phyloP scores from a whole-genome alignment of 1,140 invertebrate species.

The Drosophila lacertosa region DNA sequence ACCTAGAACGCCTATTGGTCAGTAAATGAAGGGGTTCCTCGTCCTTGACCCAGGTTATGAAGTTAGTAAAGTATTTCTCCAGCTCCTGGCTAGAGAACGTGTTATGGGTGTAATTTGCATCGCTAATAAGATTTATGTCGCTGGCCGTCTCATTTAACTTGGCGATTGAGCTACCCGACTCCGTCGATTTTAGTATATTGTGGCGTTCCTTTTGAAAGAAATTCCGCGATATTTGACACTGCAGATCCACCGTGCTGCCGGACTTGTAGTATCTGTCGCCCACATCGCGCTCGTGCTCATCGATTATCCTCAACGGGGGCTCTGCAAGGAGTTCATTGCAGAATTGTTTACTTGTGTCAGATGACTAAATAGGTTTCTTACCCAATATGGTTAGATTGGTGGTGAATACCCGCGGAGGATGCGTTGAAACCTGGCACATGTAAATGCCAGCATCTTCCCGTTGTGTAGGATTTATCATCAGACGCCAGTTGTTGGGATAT shows the following conservation, averaged over 20 bases:
- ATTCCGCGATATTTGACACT: constrained; percentile 85
- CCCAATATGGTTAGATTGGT: constrained; percentile 87
- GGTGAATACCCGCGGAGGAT: constrained; percentile 89
- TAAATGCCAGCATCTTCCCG: constrained; percentile 91
- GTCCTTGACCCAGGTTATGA: constrained; percentile 84
- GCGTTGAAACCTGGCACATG: constrained; percentile 94
- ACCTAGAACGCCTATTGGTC: constrained; percentile 75
- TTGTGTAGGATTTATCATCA: constrained; percentile 90
- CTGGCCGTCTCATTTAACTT: constrained; percentile 51
- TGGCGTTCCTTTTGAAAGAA: constrained; percentile 73
- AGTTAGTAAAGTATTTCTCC: constrained; percentile 83
- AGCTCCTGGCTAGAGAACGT: constrained; percentile 80
- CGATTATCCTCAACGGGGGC: constrained; percentile 88
- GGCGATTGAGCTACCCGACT: constrained; percentile 6
- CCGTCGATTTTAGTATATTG: constrained; percentile 67
- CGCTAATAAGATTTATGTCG: constrained; percentile 65
- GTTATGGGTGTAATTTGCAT: constrained; percentile 70
- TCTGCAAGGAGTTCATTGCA: constrained; percentile 80
- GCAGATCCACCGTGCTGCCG: constrained; percentile 89
- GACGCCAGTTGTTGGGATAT: constrained; percentile 93
- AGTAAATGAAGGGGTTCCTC: constrained; percentile 55
- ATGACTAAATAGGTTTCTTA: constrained; percentile 64
- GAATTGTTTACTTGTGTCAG: too few relatives aligned
- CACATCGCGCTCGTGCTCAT: constrained; percentile 88
- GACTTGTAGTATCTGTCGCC: constrained; percentile 90